A percentile compares a stretch with the other conserved stretches of the same genome.
phyloP scores from a whole-genome alignment of 1,140 invertebrate species.

The Galleria mellonella region DNA sequence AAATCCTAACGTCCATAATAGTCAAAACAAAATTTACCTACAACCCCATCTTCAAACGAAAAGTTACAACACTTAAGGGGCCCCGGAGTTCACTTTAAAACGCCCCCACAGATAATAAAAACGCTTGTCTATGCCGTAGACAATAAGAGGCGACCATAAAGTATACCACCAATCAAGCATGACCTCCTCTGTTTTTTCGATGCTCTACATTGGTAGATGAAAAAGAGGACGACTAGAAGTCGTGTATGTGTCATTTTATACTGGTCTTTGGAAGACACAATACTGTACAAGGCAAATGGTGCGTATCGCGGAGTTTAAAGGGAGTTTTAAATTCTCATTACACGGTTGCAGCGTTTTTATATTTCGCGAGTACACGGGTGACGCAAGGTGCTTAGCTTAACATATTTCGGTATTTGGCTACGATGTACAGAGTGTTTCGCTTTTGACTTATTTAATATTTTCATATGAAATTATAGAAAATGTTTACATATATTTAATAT shows the following conservation, averaged over 20 bases:
- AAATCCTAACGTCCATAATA: background rate
- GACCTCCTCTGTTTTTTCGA: background rate
- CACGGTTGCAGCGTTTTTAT: slow-evolving; percentile 54
- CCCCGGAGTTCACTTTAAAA: slow-evolving; percentile 44
- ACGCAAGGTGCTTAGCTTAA: slow-evolving; percentile 33
- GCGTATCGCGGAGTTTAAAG: slow-evolving; percentile 29
- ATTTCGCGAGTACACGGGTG: slow-evolving; percentile 15
- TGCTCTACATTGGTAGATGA: background rate
- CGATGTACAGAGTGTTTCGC: slow-evolving; percentile 15
- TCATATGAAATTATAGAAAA: no score
- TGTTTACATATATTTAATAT: no score
- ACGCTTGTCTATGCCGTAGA: slow-evolving; percentile 59
- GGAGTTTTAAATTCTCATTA: slow-evolving; percentile 55
- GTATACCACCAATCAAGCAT: slow-evolving; percentile 21
- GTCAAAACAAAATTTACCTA: slow-evolving; percentile 1
- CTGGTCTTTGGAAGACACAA: slow-evolving; percentile 36
- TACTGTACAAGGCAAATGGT: slow-evolving; percentile 48
- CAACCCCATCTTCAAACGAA: slow-evolving; percentile 6
- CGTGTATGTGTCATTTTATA: slow-evolving; percentile 3
- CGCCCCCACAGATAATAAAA: slow-evolving; percentile 67
- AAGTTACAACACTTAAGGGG: slow-evolving; percentile 53
- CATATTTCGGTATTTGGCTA: slow-evolving; percentile 28
- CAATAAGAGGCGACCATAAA: slow-evolving; percentile 55
- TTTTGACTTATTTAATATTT: background rate
- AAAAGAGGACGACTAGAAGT: background rate